Evolutionary conservation across 2,797 vertebrate species (phyloP).

Genomic region (Pseudochromis fuscus): DNA sequence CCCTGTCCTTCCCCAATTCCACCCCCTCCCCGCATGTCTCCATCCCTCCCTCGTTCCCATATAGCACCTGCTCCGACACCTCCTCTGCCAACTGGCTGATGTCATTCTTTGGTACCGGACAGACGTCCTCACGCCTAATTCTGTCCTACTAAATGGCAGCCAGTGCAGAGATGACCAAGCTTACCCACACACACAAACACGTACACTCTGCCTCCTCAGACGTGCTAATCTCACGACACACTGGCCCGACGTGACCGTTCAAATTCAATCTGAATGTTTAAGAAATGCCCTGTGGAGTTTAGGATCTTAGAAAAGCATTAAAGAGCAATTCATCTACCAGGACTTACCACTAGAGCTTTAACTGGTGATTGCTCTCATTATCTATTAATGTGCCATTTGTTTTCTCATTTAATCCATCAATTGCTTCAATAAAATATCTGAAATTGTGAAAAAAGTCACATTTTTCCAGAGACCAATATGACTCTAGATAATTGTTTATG

Average conservation of each 20-base stretch:
- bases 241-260: slow-evolving; percentile 48
- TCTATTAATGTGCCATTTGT: not conserved
- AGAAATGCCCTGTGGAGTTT: slow-evolving; percentile 23
- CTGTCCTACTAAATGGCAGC: slow-evolving; percentile 72
- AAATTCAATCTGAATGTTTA: slow-evolving; percentile 38
- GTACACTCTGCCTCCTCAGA: slow-evolving; percentile 23
- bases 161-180: slow-evolving; percentile 61
- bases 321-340: not conserved
- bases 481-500: too few relatives aligned
- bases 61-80: slow-evolving; percentile 85
- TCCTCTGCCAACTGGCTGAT: slow-evolving; percentile 86
- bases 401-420: too few relatives aligned
- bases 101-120: slow-evolving; percentile 81
- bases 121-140: slow-evolving; percentile 77
- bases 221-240: slow-evolving; percentile 68
- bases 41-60: slow-evolving; percentile 77
- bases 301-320: slow-evolving; percentile 15
- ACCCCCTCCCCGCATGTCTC: slow-evolving; percentile 70
- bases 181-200: slow-evolving; percentile 41
- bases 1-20: slow-evolving; percentile 77
- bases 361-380: not conserved
- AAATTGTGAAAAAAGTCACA: too few relatives aligned
- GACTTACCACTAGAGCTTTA: too few relatives aligned
- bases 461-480: too few relatives aligned
- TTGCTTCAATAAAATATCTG: too few relatives aligned